Percentiles rank a stretch among this genome's conserved stretches.
Evolutionary conservation across 2,888 invertebrate genomes (phyloP).

Genomic region (Eupithecia exiguata): DNA sequence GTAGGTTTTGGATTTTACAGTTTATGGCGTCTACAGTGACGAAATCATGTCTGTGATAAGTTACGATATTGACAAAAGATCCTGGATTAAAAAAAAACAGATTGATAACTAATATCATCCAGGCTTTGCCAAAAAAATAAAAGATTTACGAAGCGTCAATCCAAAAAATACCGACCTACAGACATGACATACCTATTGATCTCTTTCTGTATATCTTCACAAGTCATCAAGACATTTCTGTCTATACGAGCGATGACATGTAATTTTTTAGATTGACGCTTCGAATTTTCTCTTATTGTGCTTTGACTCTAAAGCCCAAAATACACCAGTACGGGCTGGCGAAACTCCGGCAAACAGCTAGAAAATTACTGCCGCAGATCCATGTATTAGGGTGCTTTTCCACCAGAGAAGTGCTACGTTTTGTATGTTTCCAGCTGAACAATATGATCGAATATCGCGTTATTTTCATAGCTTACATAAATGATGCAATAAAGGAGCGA

Average conservation of each 20-base stretch:
- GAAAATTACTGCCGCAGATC: neutral
- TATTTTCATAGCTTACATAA: too few species aligned
- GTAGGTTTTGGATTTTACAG: neutral
- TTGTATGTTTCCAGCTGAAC: too few species aligned
- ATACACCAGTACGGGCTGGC: neutral
- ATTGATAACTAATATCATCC: neutral
- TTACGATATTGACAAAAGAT: neutral
- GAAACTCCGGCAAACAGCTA: neutral
- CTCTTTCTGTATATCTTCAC: neutral
- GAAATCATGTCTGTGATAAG: neutral
- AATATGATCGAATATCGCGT: too few species aligned
- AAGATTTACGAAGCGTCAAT: neutral
- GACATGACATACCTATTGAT: neutral
- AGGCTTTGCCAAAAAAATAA: neutral
- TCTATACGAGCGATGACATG: neutral
- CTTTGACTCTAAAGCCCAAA: neutral
- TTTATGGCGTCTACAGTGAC: neutral
- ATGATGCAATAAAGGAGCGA: too few species aligned
- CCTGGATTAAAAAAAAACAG: neutral
- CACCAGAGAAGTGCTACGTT: too few species aligned
- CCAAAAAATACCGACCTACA: neutral
- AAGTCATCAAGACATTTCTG: neutral
- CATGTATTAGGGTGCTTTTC: too few species aligned
- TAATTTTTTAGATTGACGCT: neutral
- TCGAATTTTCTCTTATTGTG: neutral